Percentiles rank a stretch among this genome's conserved stretches.
Conservation (phyloP, 1,140 invertebrate genomes). For the Drosophila littoralis region DNA sequence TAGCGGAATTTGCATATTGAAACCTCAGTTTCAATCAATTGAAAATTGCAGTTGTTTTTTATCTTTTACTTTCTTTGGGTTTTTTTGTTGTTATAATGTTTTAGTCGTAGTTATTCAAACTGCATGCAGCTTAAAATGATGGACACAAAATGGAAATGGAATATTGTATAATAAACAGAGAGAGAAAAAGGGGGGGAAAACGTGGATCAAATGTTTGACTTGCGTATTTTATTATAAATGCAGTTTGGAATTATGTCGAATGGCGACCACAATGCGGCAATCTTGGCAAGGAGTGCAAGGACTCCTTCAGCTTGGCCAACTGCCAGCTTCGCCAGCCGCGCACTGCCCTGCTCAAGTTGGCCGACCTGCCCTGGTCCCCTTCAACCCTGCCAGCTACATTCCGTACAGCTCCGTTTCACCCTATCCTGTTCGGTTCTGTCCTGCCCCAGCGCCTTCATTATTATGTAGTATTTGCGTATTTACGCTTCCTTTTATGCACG, state of each 20-base stretch:
- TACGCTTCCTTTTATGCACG: constrained; percentile 63
- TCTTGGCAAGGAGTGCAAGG: constrained; percentile 7
- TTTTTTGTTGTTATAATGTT: constrained; percentile 13
- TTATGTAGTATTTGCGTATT: constrained; percentile 68
- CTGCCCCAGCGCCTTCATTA: constrained; percentile 44
- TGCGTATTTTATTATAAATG: constrained; percentile 65
- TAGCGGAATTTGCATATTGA: constrained; percentile 23
- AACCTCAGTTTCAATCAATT: constrained; percentile 2
- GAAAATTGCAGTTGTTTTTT: constrained; percentile 6
- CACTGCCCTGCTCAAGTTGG: not conserved
- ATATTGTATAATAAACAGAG: constrained; percentile 46
- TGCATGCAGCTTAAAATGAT: constrained; percentile 29
- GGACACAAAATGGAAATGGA: constrained; percentile 28
- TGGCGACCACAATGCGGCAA: constrained; percentile 27
- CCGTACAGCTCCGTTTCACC: not conserved
- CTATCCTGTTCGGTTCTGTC: not conserved
- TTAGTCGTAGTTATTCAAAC: constrained; percentile 24
- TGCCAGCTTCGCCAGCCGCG: not conserved
- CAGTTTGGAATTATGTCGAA: constrained; percentile 46
- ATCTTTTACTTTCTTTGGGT: not conserved
- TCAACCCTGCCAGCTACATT: not conserved
- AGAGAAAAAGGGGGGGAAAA: constrained; percentile 10
- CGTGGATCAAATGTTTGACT: constrained; percentile 57
- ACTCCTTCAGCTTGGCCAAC: not conserved
- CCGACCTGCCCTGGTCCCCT: not conserved